These are phyloP conservation scores for Heliornis fulica DNA, from an alignment of 2,113 vertebrate species.

Conservation along the genomic window DNA sequence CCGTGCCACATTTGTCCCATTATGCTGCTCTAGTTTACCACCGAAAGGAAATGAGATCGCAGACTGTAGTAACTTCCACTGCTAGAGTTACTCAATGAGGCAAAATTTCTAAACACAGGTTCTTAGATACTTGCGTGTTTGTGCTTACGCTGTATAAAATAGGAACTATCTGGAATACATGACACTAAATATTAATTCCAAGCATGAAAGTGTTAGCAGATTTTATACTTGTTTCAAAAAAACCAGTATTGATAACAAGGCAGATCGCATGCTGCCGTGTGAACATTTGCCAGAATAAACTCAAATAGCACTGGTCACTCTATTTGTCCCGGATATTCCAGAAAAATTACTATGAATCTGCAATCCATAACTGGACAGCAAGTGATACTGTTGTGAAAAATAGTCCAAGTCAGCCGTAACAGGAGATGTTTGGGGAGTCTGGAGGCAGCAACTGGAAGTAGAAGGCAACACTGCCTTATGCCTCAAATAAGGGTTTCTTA, in stretches of 20 bases:
- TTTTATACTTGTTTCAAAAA: not conserved
- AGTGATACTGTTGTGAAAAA: not conserved
- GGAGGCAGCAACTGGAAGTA: not conserved
- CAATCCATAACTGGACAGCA: not conserved
- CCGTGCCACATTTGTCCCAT: not conserved
- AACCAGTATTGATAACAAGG: rapidly evolving
- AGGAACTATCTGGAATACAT: not conserved
- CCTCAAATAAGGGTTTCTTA: not conserved
- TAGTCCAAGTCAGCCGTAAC: not conserved
- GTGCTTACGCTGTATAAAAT: no score
- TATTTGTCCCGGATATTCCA: not conserved
- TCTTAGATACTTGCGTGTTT: not conserved
- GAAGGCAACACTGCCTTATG: not conserved
- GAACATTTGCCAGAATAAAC: not conserved
- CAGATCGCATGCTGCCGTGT: not conserved
- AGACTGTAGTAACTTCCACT: not conserved
- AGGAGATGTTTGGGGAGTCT: not conserved
- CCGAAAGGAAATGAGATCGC: not conserved
- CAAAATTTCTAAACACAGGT: not conserved
- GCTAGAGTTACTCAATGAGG: not conserved
- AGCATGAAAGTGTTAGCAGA: not conserved
- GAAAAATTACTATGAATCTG: not conserved
- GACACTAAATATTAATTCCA: not conserved
- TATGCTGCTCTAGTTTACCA: not conserved
- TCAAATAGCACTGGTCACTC: not conserved